These are phyloP conservation scores for Drosophila pseudoobscura DNA, from an alignment of 1,140 invertebrate species.

Conservation along the genomic window DNA sequence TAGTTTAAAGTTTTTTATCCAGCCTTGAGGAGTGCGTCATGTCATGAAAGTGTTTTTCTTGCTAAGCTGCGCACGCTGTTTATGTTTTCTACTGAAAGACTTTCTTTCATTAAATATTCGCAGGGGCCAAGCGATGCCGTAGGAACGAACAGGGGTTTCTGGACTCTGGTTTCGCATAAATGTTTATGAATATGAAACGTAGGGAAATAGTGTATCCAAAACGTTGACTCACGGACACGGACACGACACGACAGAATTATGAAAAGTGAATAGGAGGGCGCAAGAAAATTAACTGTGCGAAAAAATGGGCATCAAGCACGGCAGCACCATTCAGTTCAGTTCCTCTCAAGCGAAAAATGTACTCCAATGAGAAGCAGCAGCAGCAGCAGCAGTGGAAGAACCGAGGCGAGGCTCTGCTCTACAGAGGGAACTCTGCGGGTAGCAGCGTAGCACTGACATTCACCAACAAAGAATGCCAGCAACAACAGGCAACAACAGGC, in stretches of 20 bases:
- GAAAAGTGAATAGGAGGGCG: conserved; percentile 11
- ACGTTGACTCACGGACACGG: conserved; percentile 31
- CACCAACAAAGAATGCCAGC: conserved; percentile 72
- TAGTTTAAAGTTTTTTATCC: conserved; percentile 28
- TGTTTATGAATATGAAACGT: conserved; percentile 10
- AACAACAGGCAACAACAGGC: conserved; percentile 35
- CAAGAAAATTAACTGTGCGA: conserved; percentile 73
- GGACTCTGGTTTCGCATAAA: conserved; percentile 11
- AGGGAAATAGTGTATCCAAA: conserved; percentile 5
- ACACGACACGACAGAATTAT: conserved; percentile 30
- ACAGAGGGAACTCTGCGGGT: conserved; percentile 49
- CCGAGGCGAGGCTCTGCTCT: conserved; percentile 7
- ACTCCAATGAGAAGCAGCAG: conserved; percentile 63
- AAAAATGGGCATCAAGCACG: conserved; percentile 70
- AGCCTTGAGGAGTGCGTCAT: conserved; percentile 16
- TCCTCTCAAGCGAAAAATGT: conserved; percentile 80
- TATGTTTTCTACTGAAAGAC: too few relatives aligned
- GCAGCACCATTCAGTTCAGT: conserved; percentile 72
- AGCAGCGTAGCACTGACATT: conserved; percentile 41
- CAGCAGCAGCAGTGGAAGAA: conserved; percentile 27
- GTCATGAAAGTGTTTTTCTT: conserved; percentile 12
- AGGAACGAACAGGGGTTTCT: not conserved
- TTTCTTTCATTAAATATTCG: too few relatives aligned
- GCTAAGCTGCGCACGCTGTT: too few relatives aligned
- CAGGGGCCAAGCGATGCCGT: too few relatives aligned